Base-by-base conservation (phyloP, 37 sponge, comb jelly and placozoan genomes). In the Beroe forskalii region DNA sequence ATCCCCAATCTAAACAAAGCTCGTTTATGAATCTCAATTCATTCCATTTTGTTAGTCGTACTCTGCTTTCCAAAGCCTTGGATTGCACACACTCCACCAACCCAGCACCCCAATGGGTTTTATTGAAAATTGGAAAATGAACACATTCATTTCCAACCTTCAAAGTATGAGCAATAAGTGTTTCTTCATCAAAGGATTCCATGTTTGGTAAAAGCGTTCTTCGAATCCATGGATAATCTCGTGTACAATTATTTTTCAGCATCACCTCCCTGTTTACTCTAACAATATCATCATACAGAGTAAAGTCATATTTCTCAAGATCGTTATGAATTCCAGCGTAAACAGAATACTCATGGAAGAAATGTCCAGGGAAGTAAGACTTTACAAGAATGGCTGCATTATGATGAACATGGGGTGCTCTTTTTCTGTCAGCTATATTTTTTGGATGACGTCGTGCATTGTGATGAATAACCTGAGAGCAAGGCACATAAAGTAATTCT, bases 1-100 rank as follows among this genome's bases (percentile, higher is more conserved):
- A 63, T 3, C 66, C 66, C 66, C 66, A 63, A 19, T 63, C 66
- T 23, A 63, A 19, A 19, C 66, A 63, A n/a, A n/a, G 66, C n/a
- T 30, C 24, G 25, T 63, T 30, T 4, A n/a, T 28, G 20, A 63
- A 28, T 63, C 66, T 63, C 2, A 63, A 20, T 3, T 63, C 66
- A 3, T 30, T 20, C 66, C 66, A 63, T 63, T 63, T 63, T 20
- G 66, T 63, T 19, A 63, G 66, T 19, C 66, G 14, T 30, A 63
- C 25, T 3, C 66, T 24, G 2, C 25, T 19, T 23, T 20, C 3
- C 9, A 63, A 4, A n/a, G 66, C 4, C 25, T 63, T 63, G 9
- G 9, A 30, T 63, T 3, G 20, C 4, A 28, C 25, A 63, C 66
- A 63, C 28, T 63, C 9, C 25, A n/a, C n/a, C n/a, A 63, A 63